phyloP scores from a whole-genome alignment of 1,140 invertebrate genomes.

The Drosophila erecta region DNA sequence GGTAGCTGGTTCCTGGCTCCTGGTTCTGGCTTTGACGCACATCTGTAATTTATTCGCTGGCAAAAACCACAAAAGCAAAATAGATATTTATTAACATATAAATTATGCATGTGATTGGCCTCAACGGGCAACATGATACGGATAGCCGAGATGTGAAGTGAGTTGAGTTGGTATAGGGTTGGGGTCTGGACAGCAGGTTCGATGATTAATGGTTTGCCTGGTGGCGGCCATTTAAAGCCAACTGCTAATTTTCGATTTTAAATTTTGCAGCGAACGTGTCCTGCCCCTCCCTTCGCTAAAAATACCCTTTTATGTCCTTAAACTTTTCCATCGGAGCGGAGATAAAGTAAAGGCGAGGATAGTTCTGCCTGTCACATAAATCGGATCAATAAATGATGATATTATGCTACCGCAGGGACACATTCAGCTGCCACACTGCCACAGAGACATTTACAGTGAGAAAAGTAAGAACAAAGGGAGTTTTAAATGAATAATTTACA shows the following conservation, averaged over 20 bases:
- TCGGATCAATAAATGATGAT: conserved; percentile 84
- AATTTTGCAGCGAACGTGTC: background rate
- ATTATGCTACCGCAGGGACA: conserved; percentile 82
- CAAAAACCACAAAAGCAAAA: conserved; percentile 80
- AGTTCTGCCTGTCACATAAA: conserved; percentile 83
- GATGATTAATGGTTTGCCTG: conserved; percentile 66
- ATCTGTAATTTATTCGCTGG: conserved; percentile 79
- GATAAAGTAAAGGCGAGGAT: conserved; percentile 70
- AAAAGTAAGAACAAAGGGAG: background rate
- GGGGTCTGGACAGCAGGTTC: conserved; percentile 20
- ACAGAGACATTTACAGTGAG: conserved; percentile 31
- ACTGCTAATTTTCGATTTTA: conserved; percentile 44
- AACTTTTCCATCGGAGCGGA: conserved; percentile 36
- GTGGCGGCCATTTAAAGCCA: conserved; percentile 30
- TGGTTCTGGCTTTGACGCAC: conserved; percentile 52
- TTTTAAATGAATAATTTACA: background rate
- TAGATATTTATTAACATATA: conserved; percentile 83
- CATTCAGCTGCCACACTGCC: conserved; percentile 69
- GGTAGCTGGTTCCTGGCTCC: conserved; percentile 1
- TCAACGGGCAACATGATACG: conserved; percentile 30
- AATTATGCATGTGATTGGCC: conserved; percentile 80
- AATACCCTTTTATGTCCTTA: conserved; percentile 14
- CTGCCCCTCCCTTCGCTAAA: background rate
- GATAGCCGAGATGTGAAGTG: background rate
- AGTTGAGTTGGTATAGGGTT: background rate